Evolutionary conservation across 2,113 vertebrate species (phyloP).

Genomic region (Chunga burmeisteri): DNA sequence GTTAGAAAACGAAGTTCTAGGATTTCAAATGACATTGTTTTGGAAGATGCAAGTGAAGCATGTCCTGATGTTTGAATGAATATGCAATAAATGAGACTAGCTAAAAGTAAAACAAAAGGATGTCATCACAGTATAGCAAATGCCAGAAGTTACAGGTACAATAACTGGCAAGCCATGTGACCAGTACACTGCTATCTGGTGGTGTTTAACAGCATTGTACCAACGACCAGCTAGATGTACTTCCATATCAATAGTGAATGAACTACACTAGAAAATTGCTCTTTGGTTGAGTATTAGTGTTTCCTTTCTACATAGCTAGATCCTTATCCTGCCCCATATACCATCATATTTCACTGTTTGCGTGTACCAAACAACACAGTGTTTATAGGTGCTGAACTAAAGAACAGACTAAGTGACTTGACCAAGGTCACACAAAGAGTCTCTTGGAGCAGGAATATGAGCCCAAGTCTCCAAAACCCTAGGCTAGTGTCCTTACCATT

Average conservation of each 20-base stretch:
- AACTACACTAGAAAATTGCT: not conserved
- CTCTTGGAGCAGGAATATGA: not conserved
- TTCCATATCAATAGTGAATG: rapidly evolving
- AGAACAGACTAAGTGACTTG: not conserved
- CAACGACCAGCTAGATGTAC: rapidly evolving
- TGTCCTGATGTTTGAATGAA: not conserved
- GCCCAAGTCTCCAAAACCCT: not conserved
- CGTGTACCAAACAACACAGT: not conserved
- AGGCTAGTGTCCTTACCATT: not conserved
- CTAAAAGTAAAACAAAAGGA: not conserved
- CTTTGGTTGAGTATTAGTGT: not conserved
- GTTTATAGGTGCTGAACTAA: not conserved
- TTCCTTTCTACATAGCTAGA: not conserved
- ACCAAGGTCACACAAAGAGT: not conserved
- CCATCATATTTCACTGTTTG: not conserved
- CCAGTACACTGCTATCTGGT: not conserved
- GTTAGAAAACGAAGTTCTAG: not conserved
- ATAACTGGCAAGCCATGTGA: rapidly evolving
- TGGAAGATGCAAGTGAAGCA: not conserved
- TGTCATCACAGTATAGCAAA: not conserved
- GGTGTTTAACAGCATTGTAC: not conserved
- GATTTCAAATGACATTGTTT: not conserved
- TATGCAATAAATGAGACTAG: not conserved
- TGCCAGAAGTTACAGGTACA: not conserved
- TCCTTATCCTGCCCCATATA: not conserved